A percentile compares a stretch with the other conserved stretches of the same genome.
phyloP scores from a whole-genome alignment of 2,888 invertebrate species.

The Rutpela maculata region DNA sequence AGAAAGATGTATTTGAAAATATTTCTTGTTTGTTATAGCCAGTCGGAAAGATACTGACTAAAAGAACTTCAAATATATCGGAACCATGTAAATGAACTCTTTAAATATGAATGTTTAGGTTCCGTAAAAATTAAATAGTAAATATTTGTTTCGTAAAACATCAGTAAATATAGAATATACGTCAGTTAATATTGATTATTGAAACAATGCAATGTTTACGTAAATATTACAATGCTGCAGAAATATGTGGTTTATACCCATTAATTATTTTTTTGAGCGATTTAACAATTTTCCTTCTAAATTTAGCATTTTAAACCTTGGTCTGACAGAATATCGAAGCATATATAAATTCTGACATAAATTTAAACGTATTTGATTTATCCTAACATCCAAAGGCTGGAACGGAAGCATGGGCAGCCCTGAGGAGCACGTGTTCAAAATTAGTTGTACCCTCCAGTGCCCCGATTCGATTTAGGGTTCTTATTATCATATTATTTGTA shows the following conservation, averaged over 20 bases:
- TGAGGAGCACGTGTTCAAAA: too few relatives aligned
- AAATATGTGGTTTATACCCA: neutral
- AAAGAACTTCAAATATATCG: slow-evolving; percentile 28
- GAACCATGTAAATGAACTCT: slow-evolving; percentile 22
- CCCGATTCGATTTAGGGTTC: too few relatives aligned
- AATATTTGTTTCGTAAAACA: slow-evolving; percentile 36
- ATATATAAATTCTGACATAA: too few relatives aligned
- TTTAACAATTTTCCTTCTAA: too few relatives aligned
- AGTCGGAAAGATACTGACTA: slow-evolving; percentile 13
- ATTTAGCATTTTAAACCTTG: too few relatives aligned
- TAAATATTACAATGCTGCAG: neutral
- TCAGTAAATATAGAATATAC: slow-evolving; percentile 18
- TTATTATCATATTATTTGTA: too few relatives aligned
- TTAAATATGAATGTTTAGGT: slow-evolving; percentile 29
- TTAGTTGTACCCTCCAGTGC: too few relatives aligned
- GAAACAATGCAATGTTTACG: neutral
- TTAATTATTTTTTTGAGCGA: too few relatives aligned
- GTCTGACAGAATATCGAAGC: too few relatives aligned
- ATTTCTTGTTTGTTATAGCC: slow-evolving; percentile 16
- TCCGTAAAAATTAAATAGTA: slow-evolving; percentile 26
- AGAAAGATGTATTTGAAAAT: neutral
- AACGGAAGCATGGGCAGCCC: too few relatives aligned
- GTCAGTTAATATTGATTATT: slow-evolving; percentile 3
- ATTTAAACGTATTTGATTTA: too few relatives aligned
- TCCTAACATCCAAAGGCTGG: too few relatives aligned